These are phyloP conservation scores for Labroides dimidiatus DNA, from an alignment of 2,797 vertebrate species.

Conservation along the genomic window DNA sequence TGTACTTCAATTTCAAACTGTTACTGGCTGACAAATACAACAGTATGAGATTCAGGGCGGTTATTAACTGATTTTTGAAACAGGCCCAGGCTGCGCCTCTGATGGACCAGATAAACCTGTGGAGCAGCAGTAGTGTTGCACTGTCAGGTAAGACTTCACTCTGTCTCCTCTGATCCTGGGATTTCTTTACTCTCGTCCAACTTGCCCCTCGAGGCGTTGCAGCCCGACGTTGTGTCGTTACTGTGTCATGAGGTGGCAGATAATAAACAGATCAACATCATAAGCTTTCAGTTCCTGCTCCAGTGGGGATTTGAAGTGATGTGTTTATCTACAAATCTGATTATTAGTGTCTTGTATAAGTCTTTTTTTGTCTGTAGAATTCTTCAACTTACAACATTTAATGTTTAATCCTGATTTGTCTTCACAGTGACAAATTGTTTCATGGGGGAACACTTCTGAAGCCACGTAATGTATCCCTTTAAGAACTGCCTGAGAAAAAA, in stretches of 20 bases:
- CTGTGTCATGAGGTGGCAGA: slow-evolving; percentile 55
- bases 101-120: background rate
- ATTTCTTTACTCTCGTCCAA: no score
- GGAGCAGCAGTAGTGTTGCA: background rate
- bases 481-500: no score
- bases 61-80: background rate
- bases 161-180: background rate
- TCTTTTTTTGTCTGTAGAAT: background rate
- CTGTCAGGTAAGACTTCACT: slow-evolving; percentile 6
- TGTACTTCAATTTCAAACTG: no score
- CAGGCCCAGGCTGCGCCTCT: background rate
- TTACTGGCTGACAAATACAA: no score
- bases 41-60: no score
- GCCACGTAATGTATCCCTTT: background rate
- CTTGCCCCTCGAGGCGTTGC: slow-evolving; percentile 49
- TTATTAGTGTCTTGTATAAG: background rate
- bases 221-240: slow-evolving; percentile 42
- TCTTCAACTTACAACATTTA: background rate
- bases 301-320: slow-evolving; percentile 63
- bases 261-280: slow-evolving; percentile 46
- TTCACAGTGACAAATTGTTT: background rate
- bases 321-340: slow-evolving; percentile 39
- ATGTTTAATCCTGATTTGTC: background rate
- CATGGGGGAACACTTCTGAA: background rate
- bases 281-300: slow-evolving; percentile 57